phyloP scores from a whole-genome alignment of 2,113 vertebrate genomes.

The Hyperopisus bebe region DNA sequence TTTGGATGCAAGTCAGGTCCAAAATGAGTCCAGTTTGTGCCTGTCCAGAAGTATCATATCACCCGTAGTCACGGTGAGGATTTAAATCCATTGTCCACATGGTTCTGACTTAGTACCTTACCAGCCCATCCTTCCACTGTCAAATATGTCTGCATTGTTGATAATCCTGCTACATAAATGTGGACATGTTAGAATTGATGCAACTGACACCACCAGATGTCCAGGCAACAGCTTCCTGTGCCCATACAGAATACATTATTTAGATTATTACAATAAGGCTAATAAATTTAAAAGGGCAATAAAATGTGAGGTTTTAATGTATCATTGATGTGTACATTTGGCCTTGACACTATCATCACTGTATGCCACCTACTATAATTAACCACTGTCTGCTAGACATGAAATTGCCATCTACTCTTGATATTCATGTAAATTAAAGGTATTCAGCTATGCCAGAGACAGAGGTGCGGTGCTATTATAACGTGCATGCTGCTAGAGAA shows the following conservation, averaged over 20 bases:
- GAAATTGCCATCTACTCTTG: neutral
- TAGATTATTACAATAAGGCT: slow-evolving; percentile 2
- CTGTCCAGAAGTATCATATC: neutral
- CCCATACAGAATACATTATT: neutral
- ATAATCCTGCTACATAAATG: neutral
- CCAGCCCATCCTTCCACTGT: neutral
- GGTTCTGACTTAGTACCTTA: neutral
- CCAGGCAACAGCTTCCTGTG: neutral
- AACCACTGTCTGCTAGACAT: neutral
- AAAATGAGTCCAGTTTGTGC: neutral
- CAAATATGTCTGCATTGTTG: neutral
- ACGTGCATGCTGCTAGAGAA: neutral
- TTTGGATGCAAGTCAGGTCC: neutral
- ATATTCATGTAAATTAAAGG: neutral
- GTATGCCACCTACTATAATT: neutral
- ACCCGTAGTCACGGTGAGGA: neutral
- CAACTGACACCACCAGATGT: neutral
- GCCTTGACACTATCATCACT: neutral
- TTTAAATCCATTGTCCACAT: neutral
- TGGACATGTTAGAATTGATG: neutral
- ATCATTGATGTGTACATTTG: neutral
- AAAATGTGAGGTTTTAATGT: slow-evolving; percentile 7
- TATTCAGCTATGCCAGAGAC: neutral
- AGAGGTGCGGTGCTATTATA: neutral
- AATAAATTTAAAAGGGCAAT: slow-evolving; percentile 11